Base-by-base conservation (phyloP, 2,797 vertebrate genomes). In the Hipposideros larvatus region DNA sequence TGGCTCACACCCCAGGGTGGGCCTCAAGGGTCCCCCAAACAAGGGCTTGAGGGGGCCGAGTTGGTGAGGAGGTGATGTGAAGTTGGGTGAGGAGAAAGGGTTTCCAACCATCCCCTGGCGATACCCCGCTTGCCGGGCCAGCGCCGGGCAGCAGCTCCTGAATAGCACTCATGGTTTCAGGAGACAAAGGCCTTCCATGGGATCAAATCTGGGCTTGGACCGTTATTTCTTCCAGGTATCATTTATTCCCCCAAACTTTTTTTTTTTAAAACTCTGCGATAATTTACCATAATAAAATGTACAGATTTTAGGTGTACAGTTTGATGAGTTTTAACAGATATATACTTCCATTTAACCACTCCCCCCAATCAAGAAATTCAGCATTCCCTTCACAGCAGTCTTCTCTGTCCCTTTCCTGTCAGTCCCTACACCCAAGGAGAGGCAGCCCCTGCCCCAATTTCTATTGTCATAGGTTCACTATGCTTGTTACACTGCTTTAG, bases 401-500 rank as follows among this genome's bases (percentile, higher is more conserved):
- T 18, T 31, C n/a, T 18, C 3, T 5, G 43, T 18, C 34, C 74
- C 28, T 13, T 11, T 16, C 2, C n/a, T 14, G 22, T 16, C 46
- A 2, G 41, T 19, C 63, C 26, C 34, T 7, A 19, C 1, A 18
- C 19, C 16, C 34, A 37, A 11, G 0, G 5, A 8, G 51, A 26
- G 28, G 85, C 3, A 3, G 19, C 3, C 51, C 11, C 31, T 26
- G 55, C 46, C 16, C 48, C 46, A 0, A 55, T 55, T 55, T 55
- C 53, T 55, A 21, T 3, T 1, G 3, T 4, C 74, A 21, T 0
- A 5, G 66, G 24, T 9, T 6, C 19, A 0, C 26, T 1, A 15
- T 1, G 55, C 26, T 2, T 1, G 63, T 7, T 6, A 5, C 0
- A 6, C 19, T 1, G 22, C 78, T 24, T 59, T 41, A 24, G 4